Evolutionary conservation across 2,888 invertebrate species (phyloP).

Genomic region (Lamproptera curius): DNA sequence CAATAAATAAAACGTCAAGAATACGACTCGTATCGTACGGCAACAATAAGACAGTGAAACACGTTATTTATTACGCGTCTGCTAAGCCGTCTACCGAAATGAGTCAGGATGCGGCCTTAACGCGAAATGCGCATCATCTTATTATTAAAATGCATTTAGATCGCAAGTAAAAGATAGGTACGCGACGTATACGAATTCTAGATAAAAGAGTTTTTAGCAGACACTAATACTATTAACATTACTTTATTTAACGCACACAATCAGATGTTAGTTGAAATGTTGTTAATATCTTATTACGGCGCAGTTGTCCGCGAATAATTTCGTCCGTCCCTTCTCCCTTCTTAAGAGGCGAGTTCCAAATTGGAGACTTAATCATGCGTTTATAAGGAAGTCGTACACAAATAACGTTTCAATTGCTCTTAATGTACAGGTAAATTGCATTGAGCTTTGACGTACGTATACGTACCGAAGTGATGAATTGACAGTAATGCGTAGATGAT

Average conservation of each 20-base stretch:
- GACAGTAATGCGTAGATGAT: background rate
- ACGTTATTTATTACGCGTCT: slow-evolving; percentile 40
- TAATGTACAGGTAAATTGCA: slow-evolving; percentile 20
- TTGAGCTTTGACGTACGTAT: slow-evolving; percentile 14
- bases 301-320: slow-evolving; percentile 10
- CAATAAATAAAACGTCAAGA: slow-evolving; percentile 36
- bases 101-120: slow-evolving; percentile 23
- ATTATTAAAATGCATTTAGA: too few relatives aligned
- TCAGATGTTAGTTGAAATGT: background rate
- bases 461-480: background rate
- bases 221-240: too few relatives aligned
- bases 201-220: too few relatives aligned
- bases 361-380: slow-evolving; percentile 19
- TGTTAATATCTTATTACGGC: slow-evolving; percentile 9
- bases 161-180: too few relatives aligned
- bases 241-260: too few relatives aligned
- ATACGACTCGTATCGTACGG: background rate
- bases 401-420: slow-evolving; percentile 21
- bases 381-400: slow-evolving; percentile 20
- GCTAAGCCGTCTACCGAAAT: slow-evolving; percentile 34
- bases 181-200: too few relatives aligned
- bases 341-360: slow-evolving; percentile 1
- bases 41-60: slow-evolving; percentile 39
- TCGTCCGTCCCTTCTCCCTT: slow-evolving; percentile 13
- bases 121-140: background rate